Evolutionary conservation across 2,797 vertebrate species (phyloP).

Genomic region (Galago senegalensis): DNA sequence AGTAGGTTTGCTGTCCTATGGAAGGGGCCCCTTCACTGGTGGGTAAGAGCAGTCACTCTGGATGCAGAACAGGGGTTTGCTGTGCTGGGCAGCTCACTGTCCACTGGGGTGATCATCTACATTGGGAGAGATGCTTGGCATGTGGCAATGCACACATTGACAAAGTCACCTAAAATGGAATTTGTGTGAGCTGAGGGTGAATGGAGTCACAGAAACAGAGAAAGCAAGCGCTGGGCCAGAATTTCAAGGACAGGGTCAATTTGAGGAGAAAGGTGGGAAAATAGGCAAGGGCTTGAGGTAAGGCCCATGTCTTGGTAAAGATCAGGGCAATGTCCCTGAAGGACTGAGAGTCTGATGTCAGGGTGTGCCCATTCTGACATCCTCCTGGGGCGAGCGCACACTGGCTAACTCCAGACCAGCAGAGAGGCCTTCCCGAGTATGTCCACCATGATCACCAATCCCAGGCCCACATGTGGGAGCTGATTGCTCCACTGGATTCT

Average conservation of each 20-base stretch:
- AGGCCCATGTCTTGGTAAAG: background rate
- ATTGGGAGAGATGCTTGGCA: no score
- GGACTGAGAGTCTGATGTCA: background rate
- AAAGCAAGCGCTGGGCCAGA: background rate
- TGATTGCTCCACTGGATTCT: background rate
- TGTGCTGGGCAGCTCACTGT: background rate
- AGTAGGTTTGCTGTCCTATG: no score
- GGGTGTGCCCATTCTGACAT: background rate
- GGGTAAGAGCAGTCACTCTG: no score
- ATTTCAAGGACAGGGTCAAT: background rate
- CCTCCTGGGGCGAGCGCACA: background rate
- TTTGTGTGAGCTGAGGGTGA: background rate
- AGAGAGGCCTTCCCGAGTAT: background rate
- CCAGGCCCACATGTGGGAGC: background rate
- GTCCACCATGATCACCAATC: background rate
- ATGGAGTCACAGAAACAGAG: background rate
- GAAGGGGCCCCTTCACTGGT: no score
- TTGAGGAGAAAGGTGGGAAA: background rate
- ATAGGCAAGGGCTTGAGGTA: background rate
- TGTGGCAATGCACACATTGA: fast-evolving
- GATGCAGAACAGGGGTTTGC: background rate
- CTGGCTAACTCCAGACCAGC: no score
- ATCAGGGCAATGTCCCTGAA: background rate
- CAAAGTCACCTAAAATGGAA: background rate
- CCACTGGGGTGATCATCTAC: background rate